Percentiles rank a stretch among this genome's conserved stretches.
Evolutionary conservation across 2,113 vertebrate species (phyloP).

Genomic region (Notiomystis cincta): DNA sequence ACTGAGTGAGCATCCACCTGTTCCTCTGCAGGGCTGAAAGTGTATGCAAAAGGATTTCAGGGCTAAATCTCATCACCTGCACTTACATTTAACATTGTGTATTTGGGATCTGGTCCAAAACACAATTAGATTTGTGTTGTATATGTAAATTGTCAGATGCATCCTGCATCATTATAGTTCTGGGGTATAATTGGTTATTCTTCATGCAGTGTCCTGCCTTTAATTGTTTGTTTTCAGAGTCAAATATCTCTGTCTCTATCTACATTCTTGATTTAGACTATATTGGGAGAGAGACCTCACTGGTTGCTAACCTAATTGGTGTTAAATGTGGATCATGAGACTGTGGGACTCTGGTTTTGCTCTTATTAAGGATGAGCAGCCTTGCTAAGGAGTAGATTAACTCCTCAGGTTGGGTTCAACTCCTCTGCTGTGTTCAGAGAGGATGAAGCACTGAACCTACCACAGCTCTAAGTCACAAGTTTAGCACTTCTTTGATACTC

Average conservation of each 20-base stretch:
- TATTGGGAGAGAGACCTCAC: background rate
- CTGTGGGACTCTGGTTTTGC: background rate
- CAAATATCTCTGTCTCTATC: background rate
- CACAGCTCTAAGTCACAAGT: background rate
- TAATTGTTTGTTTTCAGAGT: background rate
- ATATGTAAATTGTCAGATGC: background rate
- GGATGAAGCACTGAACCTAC: background rate
- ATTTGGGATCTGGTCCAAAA: background rate
- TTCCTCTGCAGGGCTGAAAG: background rate
- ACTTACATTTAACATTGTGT: rapidly evolving
- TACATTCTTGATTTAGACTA: background rate
- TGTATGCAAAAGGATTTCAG: background rate
- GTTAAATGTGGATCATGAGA: background rate
- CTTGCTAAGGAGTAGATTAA: background rate
- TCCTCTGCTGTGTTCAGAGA: background rate
- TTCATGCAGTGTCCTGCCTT: background rate
- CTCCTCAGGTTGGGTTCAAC: background rate
- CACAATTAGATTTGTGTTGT: background rate
- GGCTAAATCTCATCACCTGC: background rate
- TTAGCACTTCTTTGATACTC: background rate
- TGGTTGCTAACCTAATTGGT: background rate
- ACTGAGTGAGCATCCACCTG: background rate
- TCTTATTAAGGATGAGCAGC: background rate
- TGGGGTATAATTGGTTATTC: background rate
- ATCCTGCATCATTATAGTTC: background rate